These are phyloP conservation scores for Sigmodon hispidus DNA, from an alignment of 2,113 vertebrate species.

Conservation along the genomic window DNA sequence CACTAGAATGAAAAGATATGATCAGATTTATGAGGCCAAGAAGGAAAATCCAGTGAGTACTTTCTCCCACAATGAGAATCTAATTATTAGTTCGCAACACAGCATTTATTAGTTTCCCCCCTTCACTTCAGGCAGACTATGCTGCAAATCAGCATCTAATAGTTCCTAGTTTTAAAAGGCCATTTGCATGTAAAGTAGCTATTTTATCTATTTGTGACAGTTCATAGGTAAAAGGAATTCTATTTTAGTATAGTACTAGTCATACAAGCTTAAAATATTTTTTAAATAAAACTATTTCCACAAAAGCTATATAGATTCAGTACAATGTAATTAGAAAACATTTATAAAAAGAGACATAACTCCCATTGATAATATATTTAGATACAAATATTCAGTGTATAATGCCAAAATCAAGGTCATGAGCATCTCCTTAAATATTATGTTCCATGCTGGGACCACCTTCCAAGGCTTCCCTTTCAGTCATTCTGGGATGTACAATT, in stretches of 20 bases:
- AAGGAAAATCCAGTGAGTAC: slow-evolving; percentile 77
- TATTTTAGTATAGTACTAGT: slow-evolving; percentile 72
- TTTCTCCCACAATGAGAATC: slow-evolving; percentile 75
- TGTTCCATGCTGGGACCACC: background rate
- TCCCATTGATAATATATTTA: background rate
- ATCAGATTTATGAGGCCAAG: slow-evolving; percentile 74
- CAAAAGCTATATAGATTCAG: slow-evolving; percentile 53
- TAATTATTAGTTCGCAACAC: slow-evolving; percentile 81
- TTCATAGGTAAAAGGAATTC: slow-evolving; percentile 76
- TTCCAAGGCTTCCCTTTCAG: background rate
- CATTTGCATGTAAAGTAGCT: slow-evolving; percentile 81
- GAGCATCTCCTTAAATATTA: background rate
- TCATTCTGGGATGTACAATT: background rate
- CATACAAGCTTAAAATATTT: slow-evolving; percentile 79
- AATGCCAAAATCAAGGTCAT: background rate
- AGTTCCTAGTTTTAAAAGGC: slow-evolving; percentile 77
- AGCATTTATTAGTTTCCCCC: slow-evolving; percentile 74
- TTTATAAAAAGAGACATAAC: background rate
- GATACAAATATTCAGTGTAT: background rate
- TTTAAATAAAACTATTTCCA: slow-evolving; percentile 59
- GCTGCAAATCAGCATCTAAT: slow-evolving; percentile 74
- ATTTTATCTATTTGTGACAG: slow-evolving; percentile 76
- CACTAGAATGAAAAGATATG: slow-evolving; percentile 77
- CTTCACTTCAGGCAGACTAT: slow-evolving; percentile 68
- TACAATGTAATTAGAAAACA: slow-evolving; percentile 11